phyloP scores from a whole-genome alignment of 2,113 vertebrate species.

The Rostratula benghalensis region DNA sequence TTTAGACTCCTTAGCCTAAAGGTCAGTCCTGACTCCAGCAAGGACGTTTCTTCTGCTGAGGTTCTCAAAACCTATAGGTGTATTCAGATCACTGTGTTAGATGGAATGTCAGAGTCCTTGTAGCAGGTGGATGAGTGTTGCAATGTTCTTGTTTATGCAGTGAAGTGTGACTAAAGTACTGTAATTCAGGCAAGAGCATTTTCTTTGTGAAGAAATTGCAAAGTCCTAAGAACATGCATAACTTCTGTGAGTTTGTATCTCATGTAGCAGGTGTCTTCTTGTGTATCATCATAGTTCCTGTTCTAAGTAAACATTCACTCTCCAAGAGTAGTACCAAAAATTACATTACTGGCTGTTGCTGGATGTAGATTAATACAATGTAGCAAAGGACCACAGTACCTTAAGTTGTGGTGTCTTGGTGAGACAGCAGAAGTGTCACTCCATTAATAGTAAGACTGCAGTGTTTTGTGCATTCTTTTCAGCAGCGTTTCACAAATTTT shows the following conservation, averaged over 20 bases:
- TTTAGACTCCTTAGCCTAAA: neutral
- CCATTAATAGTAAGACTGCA: neutral
- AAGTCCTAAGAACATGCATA: neutral
- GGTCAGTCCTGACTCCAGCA: neutral
- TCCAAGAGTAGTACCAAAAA: neutral
- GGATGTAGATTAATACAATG: rapidly evolving
- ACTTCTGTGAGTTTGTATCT: neutral
- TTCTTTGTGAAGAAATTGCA: neutral
- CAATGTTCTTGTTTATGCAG: neutral
- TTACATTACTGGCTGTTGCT: neutral
- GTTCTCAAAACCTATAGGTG: neutral
- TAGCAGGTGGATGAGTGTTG: neutral
- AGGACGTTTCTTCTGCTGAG: neutral
- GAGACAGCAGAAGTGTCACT: neutral
- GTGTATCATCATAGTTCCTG: neutral
- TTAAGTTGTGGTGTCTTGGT: neutral
- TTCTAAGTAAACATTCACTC: neutral
- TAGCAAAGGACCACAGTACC: neutral
- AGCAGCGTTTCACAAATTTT: neutral
- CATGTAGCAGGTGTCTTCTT: neutral
- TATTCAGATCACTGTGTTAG: neutral
- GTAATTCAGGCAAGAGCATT: neutral
- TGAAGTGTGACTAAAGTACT: neutral
- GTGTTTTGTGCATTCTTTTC: neutral
- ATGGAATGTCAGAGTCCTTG: rapidly evolving